Percentiles rank a stretch among this genome's conserved stretches.
Evolutionary conservation across 1,140 invertebrate genomes (phyloP).

Genomic region (Drosophila ambigua): DNA sequence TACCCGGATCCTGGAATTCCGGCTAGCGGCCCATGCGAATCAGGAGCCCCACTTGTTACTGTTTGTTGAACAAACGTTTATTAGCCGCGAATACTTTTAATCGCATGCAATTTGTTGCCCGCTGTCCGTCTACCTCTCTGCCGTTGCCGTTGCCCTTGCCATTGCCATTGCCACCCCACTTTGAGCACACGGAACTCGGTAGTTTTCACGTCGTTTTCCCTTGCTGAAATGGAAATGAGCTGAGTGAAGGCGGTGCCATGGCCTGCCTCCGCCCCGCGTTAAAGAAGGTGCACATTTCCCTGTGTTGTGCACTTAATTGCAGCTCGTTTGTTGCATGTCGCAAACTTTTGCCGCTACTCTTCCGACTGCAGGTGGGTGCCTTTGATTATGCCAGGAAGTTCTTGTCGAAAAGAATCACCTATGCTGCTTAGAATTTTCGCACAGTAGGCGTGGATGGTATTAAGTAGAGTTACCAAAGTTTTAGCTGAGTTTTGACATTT

Average conservation of each 20-base stretch:
- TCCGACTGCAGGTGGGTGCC: neutral
- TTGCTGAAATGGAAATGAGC: too few relatives aligned
- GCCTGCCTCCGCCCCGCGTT: constrained; percentile 16
- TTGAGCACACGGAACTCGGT: constrained; percentile 69
- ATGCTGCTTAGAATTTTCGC: neutral
- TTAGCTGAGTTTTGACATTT: too few relatives aligned
- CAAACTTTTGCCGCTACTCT: constrained; percentile 62
- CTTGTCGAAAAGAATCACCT: too few relatives aligned
- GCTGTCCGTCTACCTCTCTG: constrained; percentile 35
- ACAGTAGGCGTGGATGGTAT: too few relatives aligned
- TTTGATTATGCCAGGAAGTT: neutral
- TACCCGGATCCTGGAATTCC: neutral
- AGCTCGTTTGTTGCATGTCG: constrained; percentile 75
- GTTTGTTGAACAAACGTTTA: constrained; percentile 76
- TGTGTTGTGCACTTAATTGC: constrained; percentile 66
- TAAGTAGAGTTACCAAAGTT: too few relatives aligned
- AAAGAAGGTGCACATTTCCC: constrained; percentile 41
- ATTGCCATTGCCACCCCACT: constrained; percentile 5
- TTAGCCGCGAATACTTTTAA: constrained; percentile 77
- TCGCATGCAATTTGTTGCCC: constrained; percentile 77
- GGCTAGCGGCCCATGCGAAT: constrained; percentile 1
- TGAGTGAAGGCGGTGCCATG: neutral
- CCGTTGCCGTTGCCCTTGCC: neutral
- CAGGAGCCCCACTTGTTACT: constrained; percentile 42
- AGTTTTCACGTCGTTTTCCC: constrained; percentile 71